Percentiles rank a stretch among this genome's conserved stretches.
Evolutionary conservation across 2,888 invertebrate species (phyloP).

Genomic region (Dynastes tityus): DNA sequence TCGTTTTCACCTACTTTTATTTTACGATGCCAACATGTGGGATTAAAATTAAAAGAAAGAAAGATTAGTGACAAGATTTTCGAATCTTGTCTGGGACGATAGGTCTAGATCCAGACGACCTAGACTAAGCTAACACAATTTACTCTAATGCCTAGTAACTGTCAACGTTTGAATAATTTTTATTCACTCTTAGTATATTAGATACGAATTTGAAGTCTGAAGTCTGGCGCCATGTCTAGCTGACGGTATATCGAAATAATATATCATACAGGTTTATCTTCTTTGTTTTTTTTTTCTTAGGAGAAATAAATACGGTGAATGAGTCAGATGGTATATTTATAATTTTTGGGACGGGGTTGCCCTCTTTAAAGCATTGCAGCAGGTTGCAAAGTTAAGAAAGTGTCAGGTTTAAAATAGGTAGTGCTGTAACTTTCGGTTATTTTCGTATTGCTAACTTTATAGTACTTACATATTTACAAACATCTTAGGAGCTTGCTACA

Average conservation of each 20-base stretch:
- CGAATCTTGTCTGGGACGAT: background rate
- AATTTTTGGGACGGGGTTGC: background rate
- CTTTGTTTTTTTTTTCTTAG: background rate
- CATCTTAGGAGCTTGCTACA: too few relatives aligned
- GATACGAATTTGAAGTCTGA: background rate
- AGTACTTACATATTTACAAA: background rate
- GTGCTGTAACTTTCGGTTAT: constrained; percentile 4
- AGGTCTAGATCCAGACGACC: background rate
- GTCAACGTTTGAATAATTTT: background rate
- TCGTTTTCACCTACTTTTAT: background rate
- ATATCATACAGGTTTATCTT: background rate
- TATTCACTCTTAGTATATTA: background rate
- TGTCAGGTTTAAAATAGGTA: background rate
- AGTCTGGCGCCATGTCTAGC: background rate
- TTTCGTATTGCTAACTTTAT: background rate
- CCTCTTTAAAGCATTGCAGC: background rate
- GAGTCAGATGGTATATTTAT: background rate
- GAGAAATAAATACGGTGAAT: background rate
- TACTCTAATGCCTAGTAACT: background rate
- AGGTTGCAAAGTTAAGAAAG: too few relatives aligned
- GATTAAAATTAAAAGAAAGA: background rate
- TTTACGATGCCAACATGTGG: background rate
- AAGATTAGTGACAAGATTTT: background rate
- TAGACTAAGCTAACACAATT: background rate
- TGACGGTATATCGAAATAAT: background rate